A percentile compares a stretch with the other conserved stretches of the same genome.
phyloP scores from a whole-genome alignment of 2,113 vertebrate genomes.

The Mastomys coucha region DNA sequence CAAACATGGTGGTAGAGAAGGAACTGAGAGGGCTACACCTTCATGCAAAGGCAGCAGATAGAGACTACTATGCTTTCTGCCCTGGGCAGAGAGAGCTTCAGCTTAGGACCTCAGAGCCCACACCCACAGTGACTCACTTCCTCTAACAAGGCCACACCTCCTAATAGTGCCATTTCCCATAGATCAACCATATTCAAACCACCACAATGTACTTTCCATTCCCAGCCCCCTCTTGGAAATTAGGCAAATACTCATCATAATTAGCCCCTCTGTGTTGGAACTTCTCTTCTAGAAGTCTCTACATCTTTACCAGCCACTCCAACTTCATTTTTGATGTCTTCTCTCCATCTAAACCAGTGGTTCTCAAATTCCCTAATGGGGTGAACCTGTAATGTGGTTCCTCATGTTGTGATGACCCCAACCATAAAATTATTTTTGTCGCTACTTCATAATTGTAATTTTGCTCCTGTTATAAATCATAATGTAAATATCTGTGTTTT shows the following conservation, averaged over 20 bases:
- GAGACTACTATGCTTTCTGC: too few species aligned
- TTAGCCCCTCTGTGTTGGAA: not conserved
- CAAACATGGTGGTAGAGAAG: too few species aligned
- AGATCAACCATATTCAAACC: too few species aligned
- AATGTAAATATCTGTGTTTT: not conserved
- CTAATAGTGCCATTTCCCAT: too few species aligned
- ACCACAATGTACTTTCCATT: not conserved
- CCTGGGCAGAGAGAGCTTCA: too few species aligned
- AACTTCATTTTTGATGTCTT: not conserved
- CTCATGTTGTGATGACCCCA: not conserved
- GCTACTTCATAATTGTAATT: not conserved
- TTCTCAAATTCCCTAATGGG: not conserved
- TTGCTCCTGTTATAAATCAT: not conserved
- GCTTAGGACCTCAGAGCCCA: too few species aligned
- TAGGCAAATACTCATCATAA: not conserved
- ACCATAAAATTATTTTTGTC: not conserved
- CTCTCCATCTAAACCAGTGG: not conserved
- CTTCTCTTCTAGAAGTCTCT: not conserved
- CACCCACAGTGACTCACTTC: too few species aligned
- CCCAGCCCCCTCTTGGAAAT: not conserved
- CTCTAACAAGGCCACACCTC: too few species aligned
- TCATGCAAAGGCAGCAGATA: too few species aligned
- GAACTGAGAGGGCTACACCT: too few species aligned
- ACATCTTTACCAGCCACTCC: not conserved
- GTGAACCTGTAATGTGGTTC: not conserved